Evolutionary conservation across 2,797 vertebrate genomes (phyloP).

Genomic region (Sebastes dallii): DNA sequence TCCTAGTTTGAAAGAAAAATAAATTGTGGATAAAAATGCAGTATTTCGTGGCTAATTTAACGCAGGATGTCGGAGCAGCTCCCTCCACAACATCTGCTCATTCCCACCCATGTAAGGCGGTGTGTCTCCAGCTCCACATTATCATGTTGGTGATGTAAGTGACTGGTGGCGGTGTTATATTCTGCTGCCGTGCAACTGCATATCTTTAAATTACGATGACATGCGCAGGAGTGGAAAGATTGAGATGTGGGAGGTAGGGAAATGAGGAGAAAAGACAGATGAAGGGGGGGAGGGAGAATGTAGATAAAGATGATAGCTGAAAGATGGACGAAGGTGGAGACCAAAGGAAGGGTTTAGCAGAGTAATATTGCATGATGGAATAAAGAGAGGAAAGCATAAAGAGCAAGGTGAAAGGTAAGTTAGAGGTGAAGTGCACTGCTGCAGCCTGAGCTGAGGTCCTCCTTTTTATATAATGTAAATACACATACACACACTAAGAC

Average conservation of each 20-base stretch:
- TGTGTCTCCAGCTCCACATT: conserved; percentile 6
- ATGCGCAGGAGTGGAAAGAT: conserved; percentile 33
- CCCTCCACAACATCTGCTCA: conserved; percentile 21
- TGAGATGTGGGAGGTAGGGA: conserved; percentile 24
- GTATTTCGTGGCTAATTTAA: background rate
- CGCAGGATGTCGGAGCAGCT: background rate
- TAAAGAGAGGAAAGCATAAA: background rate
- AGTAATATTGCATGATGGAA: background rate
- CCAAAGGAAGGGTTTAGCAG: conserved; percentile 24
- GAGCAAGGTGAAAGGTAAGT: background rate
- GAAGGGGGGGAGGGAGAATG: background rate
- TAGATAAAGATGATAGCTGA: conserved; percentile 8
- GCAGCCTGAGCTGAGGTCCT: conserved; percentile 10
- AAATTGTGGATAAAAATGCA: background rate
- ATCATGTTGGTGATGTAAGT: conserved; percentile 29
- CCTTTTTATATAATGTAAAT: conserved; percentile 15
- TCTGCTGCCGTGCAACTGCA: conserved; percentile 17
- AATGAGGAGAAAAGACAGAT: background rate
- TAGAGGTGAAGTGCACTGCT: conserved; percentile 10
- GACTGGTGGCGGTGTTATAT: conserved; percentile 18
- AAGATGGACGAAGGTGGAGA: conserved; percentile 25
- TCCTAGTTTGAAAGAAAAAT: background rate
- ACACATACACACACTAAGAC: background rate
- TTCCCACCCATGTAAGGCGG: background rate
- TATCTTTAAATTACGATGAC: conserved; percentile 56